phyloP scores from a whole-genome alignment of 1,140 invertebrate genomes.

The Bathynomus jamesi region DNA sequence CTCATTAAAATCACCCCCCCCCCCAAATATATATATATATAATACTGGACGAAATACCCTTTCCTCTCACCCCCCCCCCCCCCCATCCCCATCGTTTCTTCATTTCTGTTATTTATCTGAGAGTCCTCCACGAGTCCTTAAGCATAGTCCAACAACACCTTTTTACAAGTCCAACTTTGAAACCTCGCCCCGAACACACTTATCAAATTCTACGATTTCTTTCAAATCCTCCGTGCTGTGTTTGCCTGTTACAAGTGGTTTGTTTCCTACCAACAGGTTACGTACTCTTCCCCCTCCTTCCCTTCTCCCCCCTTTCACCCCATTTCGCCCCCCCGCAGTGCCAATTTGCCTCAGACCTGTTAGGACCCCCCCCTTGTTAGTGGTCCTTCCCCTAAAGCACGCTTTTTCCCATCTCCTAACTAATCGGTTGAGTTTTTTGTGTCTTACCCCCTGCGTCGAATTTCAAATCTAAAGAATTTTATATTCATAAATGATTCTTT shows the following conservation, averaged over 20 bases:
- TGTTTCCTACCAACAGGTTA: background rate
- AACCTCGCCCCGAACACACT: background rate
- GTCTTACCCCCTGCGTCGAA: no score
- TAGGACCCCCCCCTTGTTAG: background rate
- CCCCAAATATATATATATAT: no score
- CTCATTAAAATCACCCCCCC: no score
- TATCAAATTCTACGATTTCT: background rate
- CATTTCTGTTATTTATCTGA: background rate
- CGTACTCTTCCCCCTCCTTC: background rate
- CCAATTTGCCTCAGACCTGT: background rate
- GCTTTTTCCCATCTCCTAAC: background rate
- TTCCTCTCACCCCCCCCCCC: background rate
- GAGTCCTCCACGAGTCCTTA: no score
- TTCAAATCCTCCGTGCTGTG: background rate
- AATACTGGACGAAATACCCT: no score
- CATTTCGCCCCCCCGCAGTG: background rate
- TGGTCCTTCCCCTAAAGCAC: background rate
- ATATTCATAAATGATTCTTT: no score
- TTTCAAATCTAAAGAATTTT: no score
- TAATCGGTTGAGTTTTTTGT: background rate
- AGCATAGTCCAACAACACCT: background rate
- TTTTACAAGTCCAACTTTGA: background rate
- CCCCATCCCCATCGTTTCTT: background rate
- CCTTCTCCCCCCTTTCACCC: background rate
- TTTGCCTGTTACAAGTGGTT: background rate